These are phyloP conservation scores for Dusona sp. DNA, from an alignment of 2,888 invertebrate genomes.

Conservation along the genomic window DNA sequence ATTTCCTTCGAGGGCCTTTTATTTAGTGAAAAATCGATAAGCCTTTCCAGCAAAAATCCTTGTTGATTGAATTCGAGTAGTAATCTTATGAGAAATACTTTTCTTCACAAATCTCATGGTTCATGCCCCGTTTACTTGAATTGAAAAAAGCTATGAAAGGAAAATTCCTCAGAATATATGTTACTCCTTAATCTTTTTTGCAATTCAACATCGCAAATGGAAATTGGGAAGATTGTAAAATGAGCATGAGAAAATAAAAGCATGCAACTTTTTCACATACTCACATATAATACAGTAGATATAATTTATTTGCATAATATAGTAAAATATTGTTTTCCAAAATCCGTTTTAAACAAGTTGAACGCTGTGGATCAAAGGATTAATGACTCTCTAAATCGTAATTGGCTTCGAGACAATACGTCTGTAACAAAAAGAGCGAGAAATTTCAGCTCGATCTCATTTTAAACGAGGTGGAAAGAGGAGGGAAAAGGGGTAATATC, in stretches of 20 bases:
- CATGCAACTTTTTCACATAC: not conserved
- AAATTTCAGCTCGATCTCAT: conserved; percentile 42
- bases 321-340: not conserved
- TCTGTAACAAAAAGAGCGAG: conserved; percentile 27
- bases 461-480: conserved; percentile 7
- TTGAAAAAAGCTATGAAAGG: not conserved
- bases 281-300: too few species aligned
- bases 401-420: conserved; percentile 19
- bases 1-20: conserved; percentile 38
- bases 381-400: conserved; percentile 12
- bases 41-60: conserved; percentile 27
- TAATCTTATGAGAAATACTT: conserved; percentile 30
- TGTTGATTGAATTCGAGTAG: conserved; percentile 52
- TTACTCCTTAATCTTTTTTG: not conserved
- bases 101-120: not conserved
- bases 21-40: conserved; percentile 39
- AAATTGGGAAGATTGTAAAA: not conserved
- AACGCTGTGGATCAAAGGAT: conserved; percentile 2
- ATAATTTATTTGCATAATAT: not conserved
- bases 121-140: not conserved
- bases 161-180: not conserved
- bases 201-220: not conserved
- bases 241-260: not conserved
- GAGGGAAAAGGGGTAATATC: not conserved
- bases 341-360: not conserved